A percentile compares a stretch with the other conserved stretches of the same genome.
These are phyloP conservation scores for Dusona sp. DNA, from an alignment of 2,888 invertebrate genomes.

Conservation along the genomic window DNA sequence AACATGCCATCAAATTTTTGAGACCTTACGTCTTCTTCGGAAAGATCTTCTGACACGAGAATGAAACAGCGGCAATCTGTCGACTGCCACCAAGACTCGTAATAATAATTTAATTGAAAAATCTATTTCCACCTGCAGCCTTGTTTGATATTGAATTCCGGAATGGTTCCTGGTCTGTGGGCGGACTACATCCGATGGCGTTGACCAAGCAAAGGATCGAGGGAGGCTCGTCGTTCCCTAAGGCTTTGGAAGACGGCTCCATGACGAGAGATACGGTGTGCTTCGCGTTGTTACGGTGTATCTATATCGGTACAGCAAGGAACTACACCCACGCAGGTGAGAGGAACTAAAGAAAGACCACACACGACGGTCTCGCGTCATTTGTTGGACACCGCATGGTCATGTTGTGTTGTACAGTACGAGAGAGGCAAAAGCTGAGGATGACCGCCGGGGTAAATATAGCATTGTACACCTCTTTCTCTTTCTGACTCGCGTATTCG, in stretches of 20 bases:
- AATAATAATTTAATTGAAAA: conserved; percentile 54
- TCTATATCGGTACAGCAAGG: conserved; percentile 58
- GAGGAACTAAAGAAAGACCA: conserved; percentile 76
- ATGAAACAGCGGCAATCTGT: conserved; percentile 14
- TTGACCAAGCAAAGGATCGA: conserved; percentile 33
- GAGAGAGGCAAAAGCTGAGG: conserved; percentile 10
- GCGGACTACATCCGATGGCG: conserved; percentile 27
- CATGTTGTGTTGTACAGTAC: conserved; percentile 77
- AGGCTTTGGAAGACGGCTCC: conserved; percentile 58
- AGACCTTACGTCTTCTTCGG: conserved; percentile 46
- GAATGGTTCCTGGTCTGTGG: conserved; percentile 42
- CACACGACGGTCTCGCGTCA: conserved; percentile 83
- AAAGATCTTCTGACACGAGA: conserved; percentile 8
- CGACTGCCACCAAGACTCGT: neutral
- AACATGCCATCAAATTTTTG: conserved; percentile 35
- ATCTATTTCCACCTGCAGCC: conserved; percentile 58
- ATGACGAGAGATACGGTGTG: conserved; percentile 64
- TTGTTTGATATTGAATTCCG: conserved; percentile 54
- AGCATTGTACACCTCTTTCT: conserved; percentile 79
- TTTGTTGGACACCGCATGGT: conserved; percentile 83
- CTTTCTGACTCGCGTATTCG: conserved; percentile 37
- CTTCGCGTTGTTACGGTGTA: conserved; percentile 28
- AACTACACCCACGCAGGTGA: conserved; percentile 81
- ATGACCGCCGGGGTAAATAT: conserved; percentile 72
- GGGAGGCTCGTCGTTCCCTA: conserved; percentile 56